Percentiles rank a stretch among this genome's conserved stretches.
phyloP scores from a whole-genome alignment of 2,797 vertebrate species.

The Decapterus maruadsi region DNA sequence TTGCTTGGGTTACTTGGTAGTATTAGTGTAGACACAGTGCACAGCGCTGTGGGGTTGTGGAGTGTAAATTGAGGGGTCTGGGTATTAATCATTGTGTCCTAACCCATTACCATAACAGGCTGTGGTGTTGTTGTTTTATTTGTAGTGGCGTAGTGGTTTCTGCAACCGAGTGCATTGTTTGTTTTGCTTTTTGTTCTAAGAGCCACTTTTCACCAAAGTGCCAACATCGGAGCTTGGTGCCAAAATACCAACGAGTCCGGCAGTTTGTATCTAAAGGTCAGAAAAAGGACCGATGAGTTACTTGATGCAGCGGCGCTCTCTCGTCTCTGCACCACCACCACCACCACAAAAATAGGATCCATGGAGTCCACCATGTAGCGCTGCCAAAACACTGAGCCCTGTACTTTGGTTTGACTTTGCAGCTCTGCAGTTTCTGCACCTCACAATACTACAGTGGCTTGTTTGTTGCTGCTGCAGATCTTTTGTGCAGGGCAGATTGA shows the following conservation, averaged over 20 bases:
- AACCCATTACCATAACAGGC: constrained; percentile 20
- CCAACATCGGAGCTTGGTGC: constrained; percentile 6
- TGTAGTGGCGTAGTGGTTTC: background rate
- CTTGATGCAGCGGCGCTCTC: constrained; percentile 5
- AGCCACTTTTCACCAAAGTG: constrained; percentile 16
- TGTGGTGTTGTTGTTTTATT: constrained; percentile 2
- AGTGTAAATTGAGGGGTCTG: constrained; percentile 3
- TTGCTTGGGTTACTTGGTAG: constrained; percentile 3
- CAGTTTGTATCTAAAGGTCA: constrained; percentile 16
- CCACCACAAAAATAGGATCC: constrained; percentile 36
- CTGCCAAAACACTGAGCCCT: constrained; percentile 3
- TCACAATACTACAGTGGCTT: background rate
- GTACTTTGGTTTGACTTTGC: constrained; percentile 25
- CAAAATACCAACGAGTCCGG: constrained; percentile 21
- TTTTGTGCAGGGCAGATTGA: constrained; percentile 24
- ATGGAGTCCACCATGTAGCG: background rate
- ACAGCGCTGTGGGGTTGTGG: constrained; percentile 14
- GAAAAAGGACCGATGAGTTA: background rate
- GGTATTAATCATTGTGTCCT: constrained; percentile 42
- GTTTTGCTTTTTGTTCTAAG: background rate
- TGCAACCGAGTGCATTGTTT: background rate
- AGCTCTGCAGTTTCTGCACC: constrained; percentile 13
- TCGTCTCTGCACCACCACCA: constrained; percentile 1
- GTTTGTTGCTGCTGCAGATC: constrained; percentile 20
- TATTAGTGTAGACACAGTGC: background rate